Evolutionary conservation across 2,113 vertebrate species (phyloP).

Genomic region (Ceyx margarethae): DNA sequence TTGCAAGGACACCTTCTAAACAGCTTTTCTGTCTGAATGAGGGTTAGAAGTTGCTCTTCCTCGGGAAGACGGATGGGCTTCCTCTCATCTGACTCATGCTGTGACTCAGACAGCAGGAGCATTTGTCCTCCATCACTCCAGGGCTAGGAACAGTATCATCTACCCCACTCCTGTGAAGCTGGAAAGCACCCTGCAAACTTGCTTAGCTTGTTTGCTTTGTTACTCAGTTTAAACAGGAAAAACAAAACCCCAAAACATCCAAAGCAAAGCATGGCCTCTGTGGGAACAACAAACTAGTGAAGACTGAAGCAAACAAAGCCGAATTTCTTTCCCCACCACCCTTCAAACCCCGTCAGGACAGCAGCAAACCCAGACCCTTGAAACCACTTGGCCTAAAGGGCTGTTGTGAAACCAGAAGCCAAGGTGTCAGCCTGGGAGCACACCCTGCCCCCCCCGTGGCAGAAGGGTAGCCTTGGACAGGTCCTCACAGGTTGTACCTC

Average conservation of each 20-base stretch:
- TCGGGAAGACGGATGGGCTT: not conserved
- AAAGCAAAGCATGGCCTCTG: not conserved
- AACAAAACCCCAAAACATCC: not conserved
- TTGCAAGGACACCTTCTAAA: not conserved
- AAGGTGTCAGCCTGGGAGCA: fast-evolving
- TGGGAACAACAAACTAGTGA: not conserved
- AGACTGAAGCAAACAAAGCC: not conserved
- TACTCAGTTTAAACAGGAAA: not conserved
- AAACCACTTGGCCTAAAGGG: not conserved
- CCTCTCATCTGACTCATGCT: fast-evolving
- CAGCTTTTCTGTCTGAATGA: not conserved
- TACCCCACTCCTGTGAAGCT: not conserved
- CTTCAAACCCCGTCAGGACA: not conserved
- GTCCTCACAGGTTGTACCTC: not conserved
- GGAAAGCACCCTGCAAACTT: not conserved
- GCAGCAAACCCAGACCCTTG: not conserved
- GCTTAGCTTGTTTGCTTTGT: not conserved
- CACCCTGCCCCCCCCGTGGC: not conserved
- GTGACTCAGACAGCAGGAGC: not conserved
- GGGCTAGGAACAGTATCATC: not conserved
- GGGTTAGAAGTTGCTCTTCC: not conserved
- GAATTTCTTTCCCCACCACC: not conserved
- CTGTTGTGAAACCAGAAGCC: not conserved
- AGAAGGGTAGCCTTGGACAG: not conserved
- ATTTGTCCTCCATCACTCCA: not conserved